phyloP scores from a whole-genome alignment of 2,797 vertebrate genomes.

The Loris lydekkerianus region DNA sequence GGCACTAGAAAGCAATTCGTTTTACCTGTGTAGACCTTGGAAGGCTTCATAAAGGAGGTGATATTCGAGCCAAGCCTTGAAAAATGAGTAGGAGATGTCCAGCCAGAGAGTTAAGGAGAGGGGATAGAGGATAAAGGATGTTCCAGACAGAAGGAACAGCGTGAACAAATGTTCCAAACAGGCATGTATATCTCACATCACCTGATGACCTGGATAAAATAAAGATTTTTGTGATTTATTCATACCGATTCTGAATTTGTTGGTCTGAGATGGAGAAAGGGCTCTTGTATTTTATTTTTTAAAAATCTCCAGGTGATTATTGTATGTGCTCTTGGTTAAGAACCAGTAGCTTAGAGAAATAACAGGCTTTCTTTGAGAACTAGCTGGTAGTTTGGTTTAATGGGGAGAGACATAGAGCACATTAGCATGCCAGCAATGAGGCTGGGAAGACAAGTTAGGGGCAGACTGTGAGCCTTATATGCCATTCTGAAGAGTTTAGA shows the following conservation, averaged over 20 bases:
- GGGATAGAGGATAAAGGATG: not conserved
- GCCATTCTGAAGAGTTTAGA: conserved; percentile 29
- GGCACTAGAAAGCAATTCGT: not conserved
- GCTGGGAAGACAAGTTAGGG: conserved; percentile 29
- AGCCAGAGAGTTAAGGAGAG: not conserved
- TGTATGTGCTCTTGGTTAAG: conserved; percentile 49
- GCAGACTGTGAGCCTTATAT: not conserved
- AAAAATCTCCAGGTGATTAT: not conserved
- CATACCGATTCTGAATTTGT: conserved; percentile 13
- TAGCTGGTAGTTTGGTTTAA: conserved; percentile 50
- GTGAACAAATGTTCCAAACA: not conserved
- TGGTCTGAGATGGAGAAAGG: conserved; percentile 25
- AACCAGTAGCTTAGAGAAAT: conserved; percentile 56
- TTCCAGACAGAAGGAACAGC: conserved; percentile 6
- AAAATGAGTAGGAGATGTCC: conserved; percentile 9
- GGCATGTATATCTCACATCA: not conserved
- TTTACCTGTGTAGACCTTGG: not conserved
- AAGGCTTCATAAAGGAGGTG: conserved; percentile 33
- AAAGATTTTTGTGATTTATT: not conserved
- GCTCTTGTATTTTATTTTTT: not conserved
- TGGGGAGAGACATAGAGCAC: not conserved
- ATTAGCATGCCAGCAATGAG: conserved; percentile 21
- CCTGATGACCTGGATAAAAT: conserved; percentile 23
- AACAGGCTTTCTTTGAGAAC: conserved; percentile 27
- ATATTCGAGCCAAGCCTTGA: conserved; percentile 54